Base-by-base conservation (phyloP, 2,113 vertebrate species). In the Corapipo altera region DNA sequence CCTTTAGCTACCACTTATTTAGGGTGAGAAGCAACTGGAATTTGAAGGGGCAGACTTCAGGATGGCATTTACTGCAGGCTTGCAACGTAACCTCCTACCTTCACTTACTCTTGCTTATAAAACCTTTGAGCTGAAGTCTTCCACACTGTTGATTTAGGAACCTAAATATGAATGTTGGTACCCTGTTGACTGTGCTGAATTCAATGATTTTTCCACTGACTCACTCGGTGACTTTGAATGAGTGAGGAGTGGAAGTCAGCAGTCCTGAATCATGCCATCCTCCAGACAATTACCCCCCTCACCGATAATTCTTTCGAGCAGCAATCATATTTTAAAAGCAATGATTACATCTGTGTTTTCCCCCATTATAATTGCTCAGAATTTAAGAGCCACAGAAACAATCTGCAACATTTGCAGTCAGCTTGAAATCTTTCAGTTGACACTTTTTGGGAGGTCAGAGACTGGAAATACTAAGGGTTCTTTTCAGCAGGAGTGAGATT, bases 201-300 rank as follows among this genome's bases (percentile, higher is more conserved):
- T 93, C 58, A 89, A 15, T 92, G 80, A 88, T 76, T 96, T 95
- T 96, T 93, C 76, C 91, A 94, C 72, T 95, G 96, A 97, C 90
- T 97, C 95, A 96, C 85, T 55, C 5, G 12, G 82, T 94, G 93
- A 95, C 90, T 94, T 94, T 70, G 88, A 89, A 83, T 90, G 85
- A 97, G 67, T 70, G 82, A 88, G 79, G 65, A 94, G 26, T 90
- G 19, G 91, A 96, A 96, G 59, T 91, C 82, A 88, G 88, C 75
- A 74, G 67, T 81, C 90, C 69, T 96, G 96, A 96, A 93, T 97
- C 93, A 93, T 44, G 24, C 75, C 75, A 41, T 93, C 65, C 91
- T 94, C 80, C 84, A 84, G 91, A 95, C 77, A 85, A 81, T 87
- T 87, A 62, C 73, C 73, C 86, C 88, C 43, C 76, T 87, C 82